Percentiles rank a stretch among this genome's conserved stretches.
Evolutionary conservation across 2,888 invertebrate genomes (phyloP).

Genomic region (Acleris cristana): DNA sequence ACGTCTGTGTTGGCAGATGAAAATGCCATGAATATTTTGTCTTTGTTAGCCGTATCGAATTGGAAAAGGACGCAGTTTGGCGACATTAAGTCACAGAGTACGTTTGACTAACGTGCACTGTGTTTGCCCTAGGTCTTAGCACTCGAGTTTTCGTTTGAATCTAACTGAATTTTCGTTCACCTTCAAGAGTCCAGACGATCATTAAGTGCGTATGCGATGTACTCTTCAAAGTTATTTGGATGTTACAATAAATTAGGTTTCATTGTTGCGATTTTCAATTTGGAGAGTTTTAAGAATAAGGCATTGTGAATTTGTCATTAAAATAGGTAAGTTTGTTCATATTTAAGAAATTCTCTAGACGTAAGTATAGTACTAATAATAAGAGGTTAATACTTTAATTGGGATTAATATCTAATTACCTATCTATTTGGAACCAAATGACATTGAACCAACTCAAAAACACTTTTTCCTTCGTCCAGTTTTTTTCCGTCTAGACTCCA

Average conservation of each 20-base stretch:
- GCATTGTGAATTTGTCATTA: neutral
- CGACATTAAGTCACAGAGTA: slow-evolving; percentile 73
- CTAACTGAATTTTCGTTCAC: slow-evolving; percentile 66
- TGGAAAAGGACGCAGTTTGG: slow-evolving; percentile 62
- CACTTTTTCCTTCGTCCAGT: slow-evolving; percentile 40
- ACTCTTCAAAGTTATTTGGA: slow-evolving; percentile 63
- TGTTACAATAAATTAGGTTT: slow-evolving; percentile 32
- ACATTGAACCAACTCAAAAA: neutral
- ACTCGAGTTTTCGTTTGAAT: slow-evolving; percentile 65
- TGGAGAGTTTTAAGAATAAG: slow-evolving; percentile 21
- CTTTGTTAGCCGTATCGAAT: slow-evolving; percentile 64
- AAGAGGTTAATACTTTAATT: no score
- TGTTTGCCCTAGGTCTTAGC: slow-evolving; percentile 62
- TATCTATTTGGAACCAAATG: no score
- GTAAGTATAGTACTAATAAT: no score
- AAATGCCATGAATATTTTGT: slow-evolving; percentile 76
- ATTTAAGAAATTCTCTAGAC: no score
- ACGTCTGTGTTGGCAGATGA: slow-evolving; percentile 77
- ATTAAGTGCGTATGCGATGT: slow-evolving; percentile 42
- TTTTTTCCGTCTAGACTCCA: slow-evolving; percentile 73
- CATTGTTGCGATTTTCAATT: slow-evolving; percentile 42
- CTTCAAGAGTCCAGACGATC: slow-evolving; percentile 72
- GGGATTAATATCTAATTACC: no score
- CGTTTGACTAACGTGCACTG: slow-evolving; percentile 69
- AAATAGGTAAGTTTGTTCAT: no score